Conservation (phyloP, 2,888 invertebrate genomes). For the Tricholauxania praeusta region DNA sequence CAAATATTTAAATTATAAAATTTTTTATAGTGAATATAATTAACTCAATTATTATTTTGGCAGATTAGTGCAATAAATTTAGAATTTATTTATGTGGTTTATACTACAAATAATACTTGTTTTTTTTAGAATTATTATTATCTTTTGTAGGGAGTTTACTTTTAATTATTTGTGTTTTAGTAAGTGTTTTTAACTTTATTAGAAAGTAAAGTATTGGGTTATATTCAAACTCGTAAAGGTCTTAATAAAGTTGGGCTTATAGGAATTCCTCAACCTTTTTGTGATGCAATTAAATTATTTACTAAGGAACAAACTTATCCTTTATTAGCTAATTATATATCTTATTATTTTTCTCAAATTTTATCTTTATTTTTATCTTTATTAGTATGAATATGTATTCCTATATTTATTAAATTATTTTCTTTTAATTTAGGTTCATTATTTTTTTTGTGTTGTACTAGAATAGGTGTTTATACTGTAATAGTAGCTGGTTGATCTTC, state of each 20-base stretch:
- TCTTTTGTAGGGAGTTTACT: conserved; percentile 69
- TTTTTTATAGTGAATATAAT: conserved; percentile 64
- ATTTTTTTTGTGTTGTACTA: conserved; percentile 76
- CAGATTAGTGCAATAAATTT: conserved; percentile 80
- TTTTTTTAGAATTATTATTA: conserved; percentile 68
- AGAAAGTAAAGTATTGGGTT: conserved; percentile 78
- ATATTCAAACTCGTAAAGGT: conserved; percentile 80
- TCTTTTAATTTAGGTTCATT: conserved; percentile 73
- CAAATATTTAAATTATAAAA: conserved; percentile 70
- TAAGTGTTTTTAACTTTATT: conserved; percentile 79
- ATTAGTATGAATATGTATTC: conserved; percentile 72
- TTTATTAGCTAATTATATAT: conserved; percentile 72
- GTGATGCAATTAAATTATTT: conserved; percentile 81
- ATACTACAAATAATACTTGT: conserved; percentile 72
- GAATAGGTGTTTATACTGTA: conserved; percentile 75
- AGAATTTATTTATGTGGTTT: conserved; percentile 75
- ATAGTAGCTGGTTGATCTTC: conserved; percentile 77
- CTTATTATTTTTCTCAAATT: conserved; percentile 74
- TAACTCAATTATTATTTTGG: conserved; percentile 71
- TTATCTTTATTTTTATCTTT: conserved; percentile 73
- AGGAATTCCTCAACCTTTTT: conserved; percentile 78
- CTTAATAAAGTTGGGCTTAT: conserved; percentile 77
- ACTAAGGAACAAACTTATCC: conserved; percentile 74
- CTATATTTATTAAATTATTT: conserved; percentile 71
- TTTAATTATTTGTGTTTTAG: conserved; percentile 73